Evolutionary conservation across 2,888 invertebrate genomes (phyloP), one percentile per base, ranked within the genome.

Genomic region (Erebia ligea): DNA sequence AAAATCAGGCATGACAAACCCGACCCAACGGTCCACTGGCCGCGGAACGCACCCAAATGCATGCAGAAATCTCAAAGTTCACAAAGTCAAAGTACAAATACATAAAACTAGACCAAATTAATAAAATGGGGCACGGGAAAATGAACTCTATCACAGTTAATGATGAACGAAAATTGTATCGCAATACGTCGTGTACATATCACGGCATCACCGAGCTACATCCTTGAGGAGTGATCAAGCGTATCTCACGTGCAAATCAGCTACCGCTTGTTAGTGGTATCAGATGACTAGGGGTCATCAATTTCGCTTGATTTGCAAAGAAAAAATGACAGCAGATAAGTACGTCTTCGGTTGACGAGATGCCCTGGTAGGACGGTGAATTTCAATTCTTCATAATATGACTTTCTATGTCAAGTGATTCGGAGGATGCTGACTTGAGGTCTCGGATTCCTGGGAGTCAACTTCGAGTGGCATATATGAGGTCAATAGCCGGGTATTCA

Each of bases 181-280:
- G 72, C 58, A n/a, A 11, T 13, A 67, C 69, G 65, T 67, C 25
- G 40, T 57, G 52, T 21, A 67, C 63, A 19, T 48, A 48, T 56
- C 57, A 50, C 48, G 56, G 21, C 45, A 34, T 62, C 61, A 67
- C 62, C 52, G 59, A 52, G 48, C 34, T 61, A 68, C 71, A 76
- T 77, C 76, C 78, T 76, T 73, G 76, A 73, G 73, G 70, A 73
- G 75, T 76, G 77, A 77, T 75, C 74, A 62, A 58, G 72, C 73
- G 69, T 82, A 88, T 89, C 87, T 75, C 90, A 89, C 89, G 89
- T 83, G 77, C 81, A 70, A 76, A 89, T 89, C 89, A 76, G 88
- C 89, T 88, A 87, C 90, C 76, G 87, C 88, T 89, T 88, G 89
- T 89, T 90, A 90, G 87, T 77, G 77, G 69, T 88, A 89, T 90